Evolutionary conservation across 2,113 vertebrate species (phyloP).

Genomic region (Centropus bengalensis): DNA sequence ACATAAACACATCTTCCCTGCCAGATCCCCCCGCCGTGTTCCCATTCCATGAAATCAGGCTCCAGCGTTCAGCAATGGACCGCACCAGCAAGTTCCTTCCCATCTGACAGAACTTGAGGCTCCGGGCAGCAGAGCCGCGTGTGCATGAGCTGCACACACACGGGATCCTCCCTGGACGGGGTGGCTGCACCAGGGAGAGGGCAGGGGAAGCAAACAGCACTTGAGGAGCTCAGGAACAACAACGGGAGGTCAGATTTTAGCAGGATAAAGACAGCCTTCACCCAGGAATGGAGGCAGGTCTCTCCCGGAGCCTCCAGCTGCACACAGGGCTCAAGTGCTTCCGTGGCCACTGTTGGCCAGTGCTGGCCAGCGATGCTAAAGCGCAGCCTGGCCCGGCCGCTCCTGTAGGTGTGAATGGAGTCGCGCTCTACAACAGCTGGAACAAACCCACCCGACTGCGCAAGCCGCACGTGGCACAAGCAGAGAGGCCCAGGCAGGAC

Average conservation of each 20-base stretch:
- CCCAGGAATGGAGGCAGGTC: not conserved
- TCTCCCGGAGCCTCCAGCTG: not conserved
- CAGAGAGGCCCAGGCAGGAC: not conserved
- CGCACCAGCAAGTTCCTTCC: slow-evolving; percentile 54
- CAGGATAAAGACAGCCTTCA: not conserved
- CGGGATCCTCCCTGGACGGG: not conserved
- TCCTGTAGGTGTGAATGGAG: not conserved
- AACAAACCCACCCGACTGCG: not conserved
- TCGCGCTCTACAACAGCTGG: not conserved
- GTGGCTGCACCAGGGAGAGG: not conserved
- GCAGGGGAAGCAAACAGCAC: not conserved
- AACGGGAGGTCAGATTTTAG: not conserved
- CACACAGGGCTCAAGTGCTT: not conserved
- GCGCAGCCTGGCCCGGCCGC: not conserved
- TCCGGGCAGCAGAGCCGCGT: slow-evolving; percentile 28
- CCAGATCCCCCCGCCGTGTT: slow-evolving; percentile 66
- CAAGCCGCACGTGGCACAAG: not conserved
- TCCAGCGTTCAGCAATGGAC: slow-evolving; percentile 52
- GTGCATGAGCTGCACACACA: slow-evolving; percentile 16
- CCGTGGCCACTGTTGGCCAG: not conserved
- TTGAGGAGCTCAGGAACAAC: not conserved
- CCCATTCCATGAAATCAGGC: slow-evolving; percentile 50
- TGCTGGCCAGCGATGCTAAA: not conserved
- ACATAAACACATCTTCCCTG: slow-evolving; percentile 66
- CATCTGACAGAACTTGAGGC: slow-evolving; percentile 41